Evolutionary conservation across 1,140 invertebrate genomes (phyloP), one percentile per base, ranked within the genome.

Genomic region (Drosophila rufa): DNA sequence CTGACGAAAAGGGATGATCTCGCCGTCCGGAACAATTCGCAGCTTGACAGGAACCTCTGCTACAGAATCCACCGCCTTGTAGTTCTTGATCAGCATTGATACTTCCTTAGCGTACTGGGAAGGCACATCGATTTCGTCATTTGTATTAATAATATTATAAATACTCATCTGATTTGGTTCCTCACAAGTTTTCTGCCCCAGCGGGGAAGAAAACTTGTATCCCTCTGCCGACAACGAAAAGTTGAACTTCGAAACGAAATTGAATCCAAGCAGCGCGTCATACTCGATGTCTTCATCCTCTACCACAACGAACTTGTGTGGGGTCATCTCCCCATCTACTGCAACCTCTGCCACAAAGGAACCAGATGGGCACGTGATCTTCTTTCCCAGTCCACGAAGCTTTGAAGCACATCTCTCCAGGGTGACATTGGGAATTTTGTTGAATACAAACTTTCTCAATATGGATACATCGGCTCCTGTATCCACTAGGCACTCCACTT

Each of bases 1-100:
- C 12, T 45, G 14, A 27, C 40, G 56, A 45, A 33, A 59, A 4
- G 42, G 12, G 3, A 59, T 15, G 17, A 46, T 60, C 17, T 60
- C n/a, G 5, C 43, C 58, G n/a, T 60, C 43, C 5, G 58, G 42
- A 11, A 36, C 17, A 3, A 59, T 19, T 22, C 17, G 12, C 17
- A 36, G 30, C 58, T 33, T 47, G 4, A 60, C 30, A 25, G 43
- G 27, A 45, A 43, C 56, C 22, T 27, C 40, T 30, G 38, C 22
- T 7, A 45, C 15, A 0, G 0, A 15, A 43, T 45, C n/a, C 38
- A 30, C 27, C 9, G 11, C 27, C 12, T 36, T 53, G 5, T 53
- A 53, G 11, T 30, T 53, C 4, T 33, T 33, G 22, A 25, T 47
- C 11, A 47, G 19, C 11, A 19, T 25, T 11, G 4, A 47, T 19